A percentile compares a stretch with the other conserved stretches of the same genome.
Evolutionary conservation across 1,140 invertebrate species (phyloP).

Genomic region (Hyles vespertilio): DNA sequence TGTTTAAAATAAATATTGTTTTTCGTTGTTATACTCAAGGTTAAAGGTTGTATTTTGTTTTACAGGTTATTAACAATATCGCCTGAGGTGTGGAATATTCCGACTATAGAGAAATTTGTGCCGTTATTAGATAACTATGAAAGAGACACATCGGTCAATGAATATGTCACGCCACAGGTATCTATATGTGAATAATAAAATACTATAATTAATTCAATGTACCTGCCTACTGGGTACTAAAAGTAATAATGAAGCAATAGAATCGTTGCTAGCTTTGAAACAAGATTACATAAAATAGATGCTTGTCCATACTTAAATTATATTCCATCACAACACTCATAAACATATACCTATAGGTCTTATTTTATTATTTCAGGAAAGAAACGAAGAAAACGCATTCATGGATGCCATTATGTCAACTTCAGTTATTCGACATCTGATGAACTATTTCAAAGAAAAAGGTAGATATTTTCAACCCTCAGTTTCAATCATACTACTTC

Average conservation of each 20-base stretch:
- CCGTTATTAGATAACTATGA: conserved; percentile 87
- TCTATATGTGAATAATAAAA: conserved; percentile 43
- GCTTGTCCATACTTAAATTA: too few species aligned
- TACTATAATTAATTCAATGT: too few species aligned
- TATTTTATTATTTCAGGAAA: conserved; percentile 71
- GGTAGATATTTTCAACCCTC: conserved; percentile 50
- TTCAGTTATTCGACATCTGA: conserved; percentile 83
- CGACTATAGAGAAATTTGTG: conserved; percentile 82
- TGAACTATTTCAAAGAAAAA: conserved; percentile 83
- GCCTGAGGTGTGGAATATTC: conserved; percentile 76
- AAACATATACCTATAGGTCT: too few species aligned
- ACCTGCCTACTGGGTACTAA: too few species aligned
- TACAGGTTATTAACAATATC: conserved; percentile 79
- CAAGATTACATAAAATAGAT: too few species aligned
- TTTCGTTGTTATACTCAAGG: background rate
- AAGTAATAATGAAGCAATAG: too few species aligned
- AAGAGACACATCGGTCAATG: conserved; percentile 82
- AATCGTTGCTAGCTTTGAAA: too few species aligned
- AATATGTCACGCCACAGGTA: conserved; percentile 84
- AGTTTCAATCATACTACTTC: too few species aligned
- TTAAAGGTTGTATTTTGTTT: conserved; percentile 13
- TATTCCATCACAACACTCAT: too few species aligned
- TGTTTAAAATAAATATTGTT: background rate
- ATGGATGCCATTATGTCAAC: conserved; percentile 85
- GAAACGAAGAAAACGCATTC: conserved; percentile 84